Evolutionary conservation across 2,113 vertebrate genomes (phyloP), one percentile per base, ranked within the genome.

Genomic region (Nipponia nippon): DNA sequence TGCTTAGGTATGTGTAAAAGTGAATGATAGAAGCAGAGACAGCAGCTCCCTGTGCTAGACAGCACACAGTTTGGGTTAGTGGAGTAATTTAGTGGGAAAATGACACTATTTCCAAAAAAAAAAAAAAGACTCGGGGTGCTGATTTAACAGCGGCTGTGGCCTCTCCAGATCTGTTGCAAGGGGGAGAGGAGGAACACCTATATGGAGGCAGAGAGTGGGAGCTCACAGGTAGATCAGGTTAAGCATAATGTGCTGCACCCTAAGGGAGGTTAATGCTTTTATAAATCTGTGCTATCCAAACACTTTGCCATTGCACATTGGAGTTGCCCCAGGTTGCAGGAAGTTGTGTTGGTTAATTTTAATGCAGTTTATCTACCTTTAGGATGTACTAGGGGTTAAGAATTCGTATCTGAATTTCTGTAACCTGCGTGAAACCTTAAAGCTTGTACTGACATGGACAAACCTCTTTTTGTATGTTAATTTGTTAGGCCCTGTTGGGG

Each of bases 231-330:
- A 34, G 56, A 18, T 70, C 11, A 29, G 47, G 36, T 12, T 49
- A 52, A 42, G n/a, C 6, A 7, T 46, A 2, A 50, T 14, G 46
- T 44, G 52, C 52, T 50, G 50, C 40, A 23, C 30, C 26, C 18
- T 20, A 8, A 42, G 34, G 36, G n/a, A 52, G 12, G 21, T 30
- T 42, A 34, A 38, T 29, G 26, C 13, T 59, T 42, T 58, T 22
- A 9, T 17, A 27, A 18, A 12, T 61, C 50, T 29, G 16, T 27
- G 58, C 7, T 30, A 34, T 3, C 61, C 32, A 38, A 26, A 27
- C 25, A 5, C 38, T 62, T 55, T 12, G 63, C 26, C 44, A 26
- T 19, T 70, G 47, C 59, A 59, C 9, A 1, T 0, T 0, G 10
- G 29, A 63, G 38, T 16, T 50, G 49, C 26, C 61, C 46, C 61